Evolutionary conservation across 2,797 vertebrate species (phyloP).

Genomic region (Enoplosus armatus): DNA sequence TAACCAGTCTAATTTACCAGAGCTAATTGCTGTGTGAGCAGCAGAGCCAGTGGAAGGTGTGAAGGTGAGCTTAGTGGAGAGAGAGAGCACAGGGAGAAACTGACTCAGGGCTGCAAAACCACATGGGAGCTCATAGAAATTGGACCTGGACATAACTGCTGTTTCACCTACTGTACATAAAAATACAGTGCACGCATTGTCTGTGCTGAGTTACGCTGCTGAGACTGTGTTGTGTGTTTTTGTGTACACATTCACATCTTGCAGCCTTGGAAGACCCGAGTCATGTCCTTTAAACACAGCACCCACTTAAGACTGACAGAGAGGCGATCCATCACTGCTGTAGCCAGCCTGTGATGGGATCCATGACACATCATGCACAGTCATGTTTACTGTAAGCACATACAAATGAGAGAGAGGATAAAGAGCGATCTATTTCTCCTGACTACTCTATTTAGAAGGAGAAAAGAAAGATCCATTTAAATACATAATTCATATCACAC

Average conservation of each 20-base stretch:
- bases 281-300: conserved; percentile 43
- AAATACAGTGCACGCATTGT: neutral
- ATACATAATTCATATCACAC: conserved; percentile 53
- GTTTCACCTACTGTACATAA: conserved; percentile 23
- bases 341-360: conserved; percentile 71
- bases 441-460: conserved; percentile 20
- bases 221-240: conserved; percentile 1
- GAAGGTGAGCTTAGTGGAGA: conserved; percentile 56
- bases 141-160: conserved; percentile 24
- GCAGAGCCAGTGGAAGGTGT: conserved; percentile 44
- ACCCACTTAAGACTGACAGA: conserved; percentile 45
- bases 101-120: conserved; percentile 30
- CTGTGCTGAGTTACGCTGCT: conserved; percentile 7
- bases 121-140: conserved; percentile 36
- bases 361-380: conserved; percentile 72
- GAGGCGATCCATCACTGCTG: conserved; percentile 75
- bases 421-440: conserved; percentile 39
- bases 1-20: conserved; percentile 63
- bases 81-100: conserved; percentile 18
- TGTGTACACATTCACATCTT: neutral
- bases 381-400: conserved; percentile 78
- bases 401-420: conserved; percentile 65
- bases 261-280: conserved; percentile 43
- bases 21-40: conserved; percentile 73
- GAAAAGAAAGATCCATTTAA: conserved; percentile 39